Conservation (phyloP, 1,140 invertebrate species). For the Lasaia peninsularis region DNA sequence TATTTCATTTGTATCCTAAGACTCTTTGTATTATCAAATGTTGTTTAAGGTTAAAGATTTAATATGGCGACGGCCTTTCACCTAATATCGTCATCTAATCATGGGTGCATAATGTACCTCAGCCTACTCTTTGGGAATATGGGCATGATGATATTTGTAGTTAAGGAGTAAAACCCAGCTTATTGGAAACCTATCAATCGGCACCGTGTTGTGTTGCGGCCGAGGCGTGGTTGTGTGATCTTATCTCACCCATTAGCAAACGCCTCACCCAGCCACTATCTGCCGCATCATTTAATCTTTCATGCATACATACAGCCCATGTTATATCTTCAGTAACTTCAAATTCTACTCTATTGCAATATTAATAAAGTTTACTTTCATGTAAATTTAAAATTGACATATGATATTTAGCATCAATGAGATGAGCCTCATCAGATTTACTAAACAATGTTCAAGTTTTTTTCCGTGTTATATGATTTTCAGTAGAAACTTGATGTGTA, state of each 20-base stretch:
- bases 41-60: too few species aligned
- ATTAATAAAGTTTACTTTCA: background rate
- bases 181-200: conserved; percentile 15
- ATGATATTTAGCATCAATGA: conserved; percentile 15
- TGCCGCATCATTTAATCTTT: conserved; percentile 43
- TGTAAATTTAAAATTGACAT: background rate
- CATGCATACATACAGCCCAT: background rate
- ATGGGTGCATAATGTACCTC: too few species aligned
- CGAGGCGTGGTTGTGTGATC: conserved; percentile 66
- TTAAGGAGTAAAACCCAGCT: background rate
- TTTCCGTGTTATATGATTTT: conserved; percentile 54
- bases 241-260: conserved; percentile 68
- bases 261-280: conserved; percentile 63
- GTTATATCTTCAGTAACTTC: background rate
- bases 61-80: too few species aligned
- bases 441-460: conserved; percentile 50
- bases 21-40: too few species aligned
- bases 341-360: background rate
- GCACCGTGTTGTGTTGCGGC: conserved; percentile 20
- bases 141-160: too few species aligned
- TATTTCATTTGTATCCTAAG: too few species aligned
- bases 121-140: too few species aligned
- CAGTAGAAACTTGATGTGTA: conserved; percentile 45
- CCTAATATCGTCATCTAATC: too few species aligned
- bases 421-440: conserved; percentile 46